Base-by-base conservation (phyloP, 2,797 vertebrate species). In the Cuculus canorus region DNA sequence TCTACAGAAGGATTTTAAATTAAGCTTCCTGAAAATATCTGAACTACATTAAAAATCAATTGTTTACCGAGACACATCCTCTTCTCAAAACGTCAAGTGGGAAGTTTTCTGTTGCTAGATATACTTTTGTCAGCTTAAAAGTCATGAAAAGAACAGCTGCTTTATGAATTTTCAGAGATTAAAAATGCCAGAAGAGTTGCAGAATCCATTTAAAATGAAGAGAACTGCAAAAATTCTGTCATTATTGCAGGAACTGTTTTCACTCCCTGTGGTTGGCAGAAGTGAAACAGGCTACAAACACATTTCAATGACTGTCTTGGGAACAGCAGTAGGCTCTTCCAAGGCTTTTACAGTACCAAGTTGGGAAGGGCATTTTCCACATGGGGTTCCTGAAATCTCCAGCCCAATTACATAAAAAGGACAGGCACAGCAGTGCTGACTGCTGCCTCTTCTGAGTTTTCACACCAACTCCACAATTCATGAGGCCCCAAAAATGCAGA, bases 261-360 rank as follows among this genome's bases (percentile, higher is more conserved):
- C 84, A 81, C 30, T 96, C 81, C 63, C n/a, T 73, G 43, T 7
- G 89, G 85, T 45, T 93, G 91, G 82, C 85, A 89, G 68, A 64
- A 89, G 18, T 13, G 39, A 80, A 92, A 80, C 32, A 73, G 60
- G 53, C 75, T 87, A 85, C 70, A 88, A 93, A 91, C 47, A 91
- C 47, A 47, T 3, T 88, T 63, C 32, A 76, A 57, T 0, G 4
- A 52, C 71, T 92, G 86, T 47, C 60, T 95, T 7, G 1, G 45
- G 45, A 91, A 94, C 2, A 85, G 84, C 64, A 70, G 48, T 24
- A 87, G 48, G 45, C 43, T 89, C 71, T 80, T 92, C 65, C 79
- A 87, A 64, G 35, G 64, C 35, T 79, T 92, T 84, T 41, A 53
- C 47, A 45, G 24, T 68, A 68, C 57, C 86, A 81, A 94, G 39